Base-by-base conservation (phyloP, 2,797 vertebrate species). In the Acrossocheilus fasciatus region DNA sequence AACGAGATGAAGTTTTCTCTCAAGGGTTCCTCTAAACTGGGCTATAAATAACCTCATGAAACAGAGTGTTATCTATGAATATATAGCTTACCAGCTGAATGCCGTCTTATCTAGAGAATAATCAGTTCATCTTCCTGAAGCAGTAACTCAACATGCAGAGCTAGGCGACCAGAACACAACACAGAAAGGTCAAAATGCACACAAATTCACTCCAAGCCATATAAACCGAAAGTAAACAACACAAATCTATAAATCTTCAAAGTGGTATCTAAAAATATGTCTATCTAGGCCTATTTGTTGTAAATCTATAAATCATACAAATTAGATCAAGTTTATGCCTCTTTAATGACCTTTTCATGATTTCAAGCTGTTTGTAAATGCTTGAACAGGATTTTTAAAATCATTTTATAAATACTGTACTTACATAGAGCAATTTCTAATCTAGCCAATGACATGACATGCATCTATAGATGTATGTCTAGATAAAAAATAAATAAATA, bases 21-120 rank as follows among this genome's bases (percentile, higher is more conserved):
- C 50, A 26, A 26, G 76, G 80, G 75, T 83, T 84, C 82, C 66
- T 73, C 69, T 64, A 81, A 80, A 79, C 26, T 20, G 20, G 39
- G 84, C 43, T 81, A 80, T 86, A 80, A 86, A 81, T 62, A 47
- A 73, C 54, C 12, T 18, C 39, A 64, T 64, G 80, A 79, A 77
- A 66, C 41, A 20, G 10, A 5, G 43, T 26, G 39, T 84, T 76
- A 84, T 84, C 72, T 66, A 62, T 75, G 26, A 74, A 62, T 64
- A 75, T 59, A 68, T 43, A 85, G 39, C 74, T 45, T 64, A 74
- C 52, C 50, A 64, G 54, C 82, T 75, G 54, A 74, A 43, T 23
- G n/a, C 45, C 41, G n/a, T 45, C 23, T 43, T 74, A 83, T 62
- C 69, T 62, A 30, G 15, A 74, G 8, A 50, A 23, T 82, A 76